Conservation (phyloP, 2,113 vertebrate species). For the Sakesphorus luctuosus region DNA sequence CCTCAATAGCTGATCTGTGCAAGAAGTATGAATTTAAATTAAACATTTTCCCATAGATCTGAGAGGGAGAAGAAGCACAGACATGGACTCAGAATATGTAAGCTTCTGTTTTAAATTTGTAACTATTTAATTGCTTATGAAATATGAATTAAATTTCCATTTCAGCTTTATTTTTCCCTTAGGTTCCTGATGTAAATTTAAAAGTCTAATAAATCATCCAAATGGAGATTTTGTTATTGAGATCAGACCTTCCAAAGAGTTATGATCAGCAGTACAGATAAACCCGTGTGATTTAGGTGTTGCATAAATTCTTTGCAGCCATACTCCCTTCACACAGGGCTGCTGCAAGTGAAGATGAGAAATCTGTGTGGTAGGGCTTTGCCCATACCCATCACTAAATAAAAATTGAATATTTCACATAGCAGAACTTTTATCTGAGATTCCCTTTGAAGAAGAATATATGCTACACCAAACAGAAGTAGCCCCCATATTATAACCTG, state of each 20-base stretch:
- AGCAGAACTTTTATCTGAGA: neutral
- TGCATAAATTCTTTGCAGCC: neutral
- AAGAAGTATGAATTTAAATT: slow-evolving; percentile 38
- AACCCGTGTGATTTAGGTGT: neutral
- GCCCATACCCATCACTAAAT: neutral
- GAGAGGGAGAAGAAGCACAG: neutral
- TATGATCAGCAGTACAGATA: neutral
- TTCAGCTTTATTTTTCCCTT: slow-evolving; percentile 11
- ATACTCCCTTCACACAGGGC: neutral
- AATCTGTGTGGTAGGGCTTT: neutral
- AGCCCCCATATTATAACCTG: neutral
- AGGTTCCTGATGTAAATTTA: neutral
- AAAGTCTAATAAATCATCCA: neutral
- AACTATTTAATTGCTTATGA: slow-evolving; percentile 40
- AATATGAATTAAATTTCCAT: slow-evolving; percentile 20
- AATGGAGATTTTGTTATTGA: neutral
- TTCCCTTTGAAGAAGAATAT: neutral
- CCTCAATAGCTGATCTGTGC: slow-evolving; percentile 9
- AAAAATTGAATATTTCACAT: neutral
- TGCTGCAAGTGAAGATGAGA: neutral
- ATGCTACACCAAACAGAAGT: neutral
- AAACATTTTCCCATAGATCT: slow-evolving; percentile 14
- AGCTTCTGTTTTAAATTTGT: slow-evolving; percentile 19
- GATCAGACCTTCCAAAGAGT: neutral
- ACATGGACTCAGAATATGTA: neutral